Evolutionary conservation across 2,113 vertebrate genomes (phyloP), one percentile per base, ranked within the genome.

Genomic region (Xenopus borealis): DNA sequence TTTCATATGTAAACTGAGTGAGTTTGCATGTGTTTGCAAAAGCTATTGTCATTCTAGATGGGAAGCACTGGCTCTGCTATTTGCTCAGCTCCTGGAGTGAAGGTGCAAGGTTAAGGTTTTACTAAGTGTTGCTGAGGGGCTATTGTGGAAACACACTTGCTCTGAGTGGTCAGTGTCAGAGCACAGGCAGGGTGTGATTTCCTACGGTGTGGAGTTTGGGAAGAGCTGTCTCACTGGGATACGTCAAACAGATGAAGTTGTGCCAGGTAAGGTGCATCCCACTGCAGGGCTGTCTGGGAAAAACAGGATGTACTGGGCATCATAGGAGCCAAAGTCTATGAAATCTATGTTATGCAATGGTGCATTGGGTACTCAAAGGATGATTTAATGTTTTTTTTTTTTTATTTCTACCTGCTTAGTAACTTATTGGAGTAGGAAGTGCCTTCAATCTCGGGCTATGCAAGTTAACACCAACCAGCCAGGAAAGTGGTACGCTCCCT

Each of bases 1-100:
- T 69, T 69, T 75, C 66, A 53, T 69, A 40, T 75, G 45, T 62
- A 53, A 69, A 75, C 72, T 75, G 72, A 75, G 59, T 69, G 27
- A 44, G 44, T 62, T 75, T 65, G 61, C 73, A 69, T 68, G 57
- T 75, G 53, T 62, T 20, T 75, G 72, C 45, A 68, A 62, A 53
- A 14, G 12, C 65, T 33, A 23, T 61, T 20, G 58, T 61, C 20
- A 61, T 23, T 23, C 5, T 58, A 19, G 17, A 58, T 18, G 14
- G 16, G 53, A n/a, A 55, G 53, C 16, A n/a, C 47, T 50, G 47
- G 17, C 16, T n/a, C 47, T 50, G 47, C 14, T 50, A 50, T 50
- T 50, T 12, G 47, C 53, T 17, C 12, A 0, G 53, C 17, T n/a
- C 52, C 12, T 13, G 52, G 12, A 27, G 23, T 53, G 17, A 17